Base-by-base conservation (phyloP, 2,888 invertebrate species). In the Phoronis australis region DNA sequence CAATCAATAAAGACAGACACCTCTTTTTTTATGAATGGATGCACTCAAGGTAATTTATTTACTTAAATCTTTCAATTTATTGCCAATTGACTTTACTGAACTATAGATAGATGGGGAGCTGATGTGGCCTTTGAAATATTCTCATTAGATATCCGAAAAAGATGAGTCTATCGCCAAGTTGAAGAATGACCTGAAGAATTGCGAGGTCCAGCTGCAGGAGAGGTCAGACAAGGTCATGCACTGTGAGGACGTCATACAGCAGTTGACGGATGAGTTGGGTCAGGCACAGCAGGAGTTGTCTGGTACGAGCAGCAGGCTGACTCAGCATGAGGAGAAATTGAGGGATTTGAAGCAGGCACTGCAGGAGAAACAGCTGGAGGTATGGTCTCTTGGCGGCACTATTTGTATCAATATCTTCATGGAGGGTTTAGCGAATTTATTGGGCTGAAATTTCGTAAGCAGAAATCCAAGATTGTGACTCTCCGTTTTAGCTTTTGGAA, bases 221-320 rank as follows among this genome's bases (percentile, higher is more conserved):
- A 59, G 60, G 15, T 68, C 66, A 61, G 59, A 55, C 23, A 67
- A 73, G 46, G 59, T 71, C 21, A 52, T 50, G 42, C 66, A 67
- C 43, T 68, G 69, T 51, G 72, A 75, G 55, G 67, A 69, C 31
- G 65, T 70, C 41, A 69, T 74, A 1, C 69, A 73, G 41, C 65
- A 69, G 54, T 57, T 75, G 27, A 73, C 71, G 3, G 56, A 60
- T 37, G 75, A 74, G 54, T 56, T 72, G 44, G 65, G 59, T 46
- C 55, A 60, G 4, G 57, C 64, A 0, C 71, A 73, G 54, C 66
- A 68, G 37, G 72, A 73, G 25, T 54, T 73, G 37, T 60, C 65
- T 18, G 51, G 63, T 40, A 56, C 67, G 2, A 62, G 66, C 50
- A 62, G 61, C 26, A 60, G 65, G 18, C 51, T 68, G 40, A 54